Base-by-base conservation (phyloP, 37 sponge, comb jelly and placozoan species). In the Geodia barretti region DNA sequence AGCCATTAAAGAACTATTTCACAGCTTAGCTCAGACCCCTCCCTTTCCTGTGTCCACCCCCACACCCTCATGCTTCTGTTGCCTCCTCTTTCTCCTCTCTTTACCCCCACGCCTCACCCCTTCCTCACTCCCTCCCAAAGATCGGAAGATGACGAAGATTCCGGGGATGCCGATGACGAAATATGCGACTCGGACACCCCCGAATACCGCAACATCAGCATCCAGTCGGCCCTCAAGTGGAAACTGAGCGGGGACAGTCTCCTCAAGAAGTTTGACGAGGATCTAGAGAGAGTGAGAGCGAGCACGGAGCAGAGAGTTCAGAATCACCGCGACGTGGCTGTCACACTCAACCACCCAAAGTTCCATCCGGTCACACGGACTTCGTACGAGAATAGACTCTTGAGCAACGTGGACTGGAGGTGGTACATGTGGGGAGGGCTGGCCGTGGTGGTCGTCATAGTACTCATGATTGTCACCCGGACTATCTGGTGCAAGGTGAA, bases 181-280 rank as follows among this genome's bases (percentile, higher is more conserved):
- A 67, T 59, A 17, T 87, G 76, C 0, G 83, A 91, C 40, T 83
- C 83, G 1, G 88, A 87, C 39, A 73, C 25, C 11, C 76, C 83
- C 0, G 83, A 79, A 61, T 33, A 26, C 60, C 47, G 80, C 68
- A 79, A 74, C 23, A 41, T 86, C 4, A 93, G 83, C 42, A 81
- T 93, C 24, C 88, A 88, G 64, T 77, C 86, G 1, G 93, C 90
- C 24, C 73, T 93, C 38, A 85, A 74, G 69, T 88, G 90, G 87
- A 93, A 93, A 41, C 69, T 89, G 43, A 79, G 61, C 23, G 35
- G 64, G 14, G 66, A 86, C 35, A 60, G 75, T 39, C 62, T 93
- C n/a, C 66, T 93, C 33, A 31, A 86, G 39, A 85, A 79, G 39
- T 61, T 93, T 31, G 93, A 88, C 65, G 75, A 77, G 28, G 83